Base-by-base conservation (phyloP, 53 echinoderm and acorn worm genomes). In the Apostichopus leukothele region DNA sequence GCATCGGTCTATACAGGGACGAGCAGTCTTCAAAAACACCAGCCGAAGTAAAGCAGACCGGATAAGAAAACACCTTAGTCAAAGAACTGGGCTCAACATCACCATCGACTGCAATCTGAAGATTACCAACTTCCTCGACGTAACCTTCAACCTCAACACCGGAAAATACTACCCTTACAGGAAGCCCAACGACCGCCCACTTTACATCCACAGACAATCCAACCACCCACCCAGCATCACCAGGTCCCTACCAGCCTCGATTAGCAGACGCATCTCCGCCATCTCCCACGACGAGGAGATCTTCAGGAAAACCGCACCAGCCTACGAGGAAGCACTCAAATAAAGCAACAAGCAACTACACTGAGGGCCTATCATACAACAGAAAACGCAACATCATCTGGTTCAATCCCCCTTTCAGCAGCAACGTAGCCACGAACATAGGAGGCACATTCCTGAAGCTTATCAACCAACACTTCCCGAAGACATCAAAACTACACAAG, bases 331-430 rank as follows among this genome's bases (percentile, higher is more conserved):
- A 12, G 91, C 89, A n/a, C 89, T 89, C 26, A 89, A 75, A 75
- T 25, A 75, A n/a, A 91, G 78, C 51, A 71, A 68, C 83, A n/a
- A 91, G 78, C 51, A 71, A 68, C n/a, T 90, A 61, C 73, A 12
- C 63, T 12, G 67, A 90, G 52, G 60, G 51, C 50, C 50, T 90
- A 8, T 75, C 75, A 4, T 85, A 75, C 20, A 90, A 84, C 86
- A 75, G 86, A 22, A 75, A 51, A 23, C 78, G 89, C 52, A 92
- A 76, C 78, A 92, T 89, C 12, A 86, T 86, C n/a, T 92, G 92
- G 89, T 88, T 86, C 86, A 92, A 92, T 59, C 79, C 92, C 0
- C 92, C 92, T 18, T 92, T 23, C 86, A 92, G 92, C 60, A 89
- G 67, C 67, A 84, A 92, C 59, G 86, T 90, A 26, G 9, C 85